phyloP scores from a whole-genome alignment of 53 echinoderm and acorn worm species.

The Antedon mediterranea region DNA sequence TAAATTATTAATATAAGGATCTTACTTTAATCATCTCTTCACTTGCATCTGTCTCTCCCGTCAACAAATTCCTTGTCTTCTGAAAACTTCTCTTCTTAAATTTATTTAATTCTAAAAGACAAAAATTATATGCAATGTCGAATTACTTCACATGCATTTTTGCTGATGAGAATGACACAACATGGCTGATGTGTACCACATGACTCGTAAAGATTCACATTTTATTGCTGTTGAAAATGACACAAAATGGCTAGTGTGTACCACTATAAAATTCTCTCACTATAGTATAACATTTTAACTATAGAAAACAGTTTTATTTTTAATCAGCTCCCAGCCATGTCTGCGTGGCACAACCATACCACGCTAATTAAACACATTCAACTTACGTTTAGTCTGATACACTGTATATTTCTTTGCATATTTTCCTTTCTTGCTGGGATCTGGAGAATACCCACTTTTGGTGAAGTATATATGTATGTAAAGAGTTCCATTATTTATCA shows the following conservation, averaged over 20 bases:
- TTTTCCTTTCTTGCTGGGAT: constrained; percentile 58
- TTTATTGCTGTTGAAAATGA: too few relatives aligned
- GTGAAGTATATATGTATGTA: constrained; percentile 87
- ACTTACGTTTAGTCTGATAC: constrained; percentile 60
- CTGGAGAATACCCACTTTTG: constrained; percentile 74
- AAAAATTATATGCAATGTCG: neutral
- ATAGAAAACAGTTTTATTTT: too few relatives aligned
- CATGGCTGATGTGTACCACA: too few relatives aligned
- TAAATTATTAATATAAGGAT: too few relatives aligned
- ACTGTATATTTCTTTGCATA: constrained; percentile 67
- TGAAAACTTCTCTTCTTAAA: constrained; percentile 88
- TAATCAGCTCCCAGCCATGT: too few relatives aligned
- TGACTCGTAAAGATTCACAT: too few relatives aligned
- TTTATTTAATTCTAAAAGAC: constrained; percentile 56
- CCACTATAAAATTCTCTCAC: too few relatives aligned
- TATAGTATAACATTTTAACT: too few relatives aligned
- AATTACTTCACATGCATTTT: neutral
- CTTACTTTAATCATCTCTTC: constrained; percentile 77
- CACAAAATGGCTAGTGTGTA: too few relatives aligned
- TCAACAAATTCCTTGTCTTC: constrained; percentile 84
- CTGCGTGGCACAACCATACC: too few relatives aligned
- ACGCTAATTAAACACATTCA: neutral
- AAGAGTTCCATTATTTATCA: constrained; percentile 79
- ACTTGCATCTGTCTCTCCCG: constrained; percentile 88
- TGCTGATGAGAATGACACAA: neutral